phyloP scores from a whole-genome alignment of 2,888 invertebrate genomes.

The Bimastos eiseni region DNA sequence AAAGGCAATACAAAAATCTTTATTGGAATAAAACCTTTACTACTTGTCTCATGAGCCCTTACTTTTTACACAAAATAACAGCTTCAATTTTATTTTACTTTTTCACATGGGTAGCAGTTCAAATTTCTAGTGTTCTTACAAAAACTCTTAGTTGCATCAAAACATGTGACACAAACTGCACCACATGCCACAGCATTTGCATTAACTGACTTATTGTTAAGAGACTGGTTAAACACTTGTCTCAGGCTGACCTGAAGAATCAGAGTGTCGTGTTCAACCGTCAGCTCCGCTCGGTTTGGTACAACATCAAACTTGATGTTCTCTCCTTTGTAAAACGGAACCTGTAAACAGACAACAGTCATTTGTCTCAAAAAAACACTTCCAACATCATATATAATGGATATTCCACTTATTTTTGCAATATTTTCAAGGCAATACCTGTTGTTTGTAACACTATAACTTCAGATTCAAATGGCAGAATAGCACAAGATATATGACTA shows the following conservation, averaged over 20 bases:
- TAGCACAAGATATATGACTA: not conserved
- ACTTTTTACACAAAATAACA: too few relatives aligned
- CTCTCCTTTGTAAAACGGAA: slow-evolving; percentile 72
- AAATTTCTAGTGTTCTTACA: not conserved
- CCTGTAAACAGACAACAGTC: slow-evolving; percentile 46
- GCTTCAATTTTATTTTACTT: too few relatives aligned
- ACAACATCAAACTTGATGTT: slow-evolving; percentile 78
- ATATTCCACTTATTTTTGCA: not conserved
- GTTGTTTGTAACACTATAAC: not conserved
- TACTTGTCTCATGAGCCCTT: not conserved
- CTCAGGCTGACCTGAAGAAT: slow-evolving; percentile 43
- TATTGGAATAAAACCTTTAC: not conserved
- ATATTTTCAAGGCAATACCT: not conserved
- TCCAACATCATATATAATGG: not conserved
- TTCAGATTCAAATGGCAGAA: not conserved
- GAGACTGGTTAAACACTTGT: not conserved
- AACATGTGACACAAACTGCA: not conserved
- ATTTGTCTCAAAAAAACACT: not conserved
- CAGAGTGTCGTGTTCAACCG: slow-evolving; percentile 65
- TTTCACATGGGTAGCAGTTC: not conserved
- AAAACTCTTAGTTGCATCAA: not conserved
- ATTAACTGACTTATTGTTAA: not conserved
- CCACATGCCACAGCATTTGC: not conserved
- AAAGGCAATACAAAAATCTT: not conserved
- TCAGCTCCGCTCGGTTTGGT: slow-evolving; percentile 73